Conservation (phyloP, 2,113 vertebrate genomes). For the Hoplias malabaricus region DNA sequence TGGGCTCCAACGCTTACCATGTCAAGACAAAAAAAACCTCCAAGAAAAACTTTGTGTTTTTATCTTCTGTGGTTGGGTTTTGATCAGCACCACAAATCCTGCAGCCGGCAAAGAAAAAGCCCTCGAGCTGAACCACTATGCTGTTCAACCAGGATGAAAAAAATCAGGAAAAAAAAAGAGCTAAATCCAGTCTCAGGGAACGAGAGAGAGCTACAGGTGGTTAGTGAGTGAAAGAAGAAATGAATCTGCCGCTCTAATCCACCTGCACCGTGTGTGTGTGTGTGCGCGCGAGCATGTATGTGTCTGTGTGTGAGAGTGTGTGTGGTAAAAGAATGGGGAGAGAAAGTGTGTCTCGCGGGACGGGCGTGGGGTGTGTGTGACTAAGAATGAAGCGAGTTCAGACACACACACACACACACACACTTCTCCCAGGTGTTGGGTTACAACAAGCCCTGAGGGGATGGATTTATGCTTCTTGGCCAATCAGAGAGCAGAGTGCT, state of each 20-base stretch:
- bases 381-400: conserved; percentile 49
- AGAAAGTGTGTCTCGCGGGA: conserved; percentile 58
- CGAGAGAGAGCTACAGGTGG: conserved; percentile 10
- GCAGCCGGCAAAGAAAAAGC: background rate
- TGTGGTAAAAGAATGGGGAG: background rate
- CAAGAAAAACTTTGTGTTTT: background rate
- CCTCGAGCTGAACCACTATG: background rate
- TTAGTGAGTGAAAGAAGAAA: background rate
- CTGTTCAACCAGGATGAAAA: conserved; percentile 3
- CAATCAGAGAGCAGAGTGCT: conserved; percentile 38
- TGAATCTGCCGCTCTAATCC: conserved; percentile 21
- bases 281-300: too few species aligned
- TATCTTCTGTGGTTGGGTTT: background rate
- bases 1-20: conserved; percentile 15
- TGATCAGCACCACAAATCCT: conserved; percentile 4
- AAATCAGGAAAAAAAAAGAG: background rate
- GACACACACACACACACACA: conserved; percentile 50
- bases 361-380: conserved; percentile 49
- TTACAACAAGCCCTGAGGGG: conserved; percentile 61
- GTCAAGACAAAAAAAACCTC: background rate
- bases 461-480: conserved; percentile 29
- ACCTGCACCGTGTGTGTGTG: conserved; percentile 28
- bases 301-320: background rate
- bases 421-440: conserved; percentile 68
- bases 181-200: background rate